A percentile compares a stretch with the other conserved stretches of the same genome.
These are phyloP conservation scores for Epizoanthus scotinus DNA, from an alignment of 92 coral and sea anemone species.

Conservation along the genomic window DNA sequence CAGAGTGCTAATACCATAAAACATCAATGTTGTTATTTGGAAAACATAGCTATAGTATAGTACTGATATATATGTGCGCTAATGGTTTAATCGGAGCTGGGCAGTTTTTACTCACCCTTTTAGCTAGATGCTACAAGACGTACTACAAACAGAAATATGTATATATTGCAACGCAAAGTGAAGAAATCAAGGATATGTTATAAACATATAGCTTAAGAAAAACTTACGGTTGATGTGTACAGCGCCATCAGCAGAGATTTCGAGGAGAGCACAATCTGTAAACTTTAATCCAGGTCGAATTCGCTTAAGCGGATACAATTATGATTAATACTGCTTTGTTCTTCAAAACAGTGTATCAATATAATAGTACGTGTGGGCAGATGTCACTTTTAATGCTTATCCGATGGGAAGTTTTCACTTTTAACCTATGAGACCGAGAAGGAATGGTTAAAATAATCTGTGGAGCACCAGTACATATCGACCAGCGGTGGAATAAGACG, in stretches of 20 bases:
- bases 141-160: too few relatives aligned
- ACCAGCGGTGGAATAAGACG: slow-evolving; percentile 2
- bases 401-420: background rate
- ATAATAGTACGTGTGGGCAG: slow-evolving; percentile 1
- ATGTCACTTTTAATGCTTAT: slow-evolving; percentile 14
- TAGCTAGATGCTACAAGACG: too few relatives aligned
- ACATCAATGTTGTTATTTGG: too few relatives aligned
- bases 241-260: slow-evolving; percentile 28
- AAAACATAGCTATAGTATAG: too few relatives aligned
- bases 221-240: too few relatives aligned
- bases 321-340: slow-evolving; percentile 10
- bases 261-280: background rate
- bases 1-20: too few relatives aligned
- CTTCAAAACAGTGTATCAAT: slow-evolving; percentile 1
- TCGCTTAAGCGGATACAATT: slow-evolving; percentile 31
- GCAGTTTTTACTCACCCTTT: too few relatives aligned
- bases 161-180: too few relatives aligned
- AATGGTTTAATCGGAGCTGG: too few relatives aligned
- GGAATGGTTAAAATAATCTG: background rate
- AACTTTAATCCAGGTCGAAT: slow-evolving; percentile 19
- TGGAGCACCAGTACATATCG: background rate
- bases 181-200: too few relatives aligned
- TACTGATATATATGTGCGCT: too few relatives aligned
- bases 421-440: background rate
- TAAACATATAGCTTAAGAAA: too few relatives aligned